These are phyloP conservation scores for Varanus salvator DNA, from an alignment of 2,113 vertebrate genomes.

Conservation along the genomic window DNA sequence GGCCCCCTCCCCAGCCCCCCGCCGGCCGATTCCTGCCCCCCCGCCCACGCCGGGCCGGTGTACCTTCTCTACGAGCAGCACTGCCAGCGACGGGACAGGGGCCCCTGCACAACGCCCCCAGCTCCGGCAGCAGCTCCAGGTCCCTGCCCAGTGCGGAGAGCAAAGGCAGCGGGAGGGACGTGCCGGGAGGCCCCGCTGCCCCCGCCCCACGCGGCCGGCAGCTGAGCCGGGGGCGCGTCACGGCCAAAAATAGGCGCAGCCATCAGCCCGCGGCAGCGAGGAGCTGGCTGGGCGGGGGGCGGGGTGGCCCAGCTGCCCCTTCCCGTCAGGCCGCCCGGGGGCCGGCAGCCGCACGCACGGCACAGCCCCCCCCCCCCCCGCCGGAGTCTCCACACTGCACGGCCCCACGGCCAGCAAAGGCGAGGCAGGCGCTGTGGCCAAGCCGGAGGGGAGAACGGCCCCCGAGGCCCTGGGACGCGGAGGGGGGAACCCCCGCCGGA, in stretches of 20 bases:
- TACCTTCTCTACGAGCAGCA: slow-evolving; percentile 47
- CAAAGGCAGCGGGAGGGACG: slow-evolving; percentile 10
- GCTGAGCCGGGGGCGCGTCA: slow-evolving; percentile 81
- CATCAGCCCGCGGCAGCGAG: slow-evolving; percentile 29
- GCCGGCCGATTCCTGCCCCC: neutral
- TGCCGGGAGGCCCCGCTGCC: slow-evolving; percentile 11
- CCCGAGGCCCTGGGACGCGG: too few relatives aligned
- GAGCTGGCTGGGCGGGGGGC: too few relatives aligned
- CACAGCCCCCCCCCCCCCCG: neutral
- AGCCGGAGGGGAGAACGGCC: too few relatives aligned
- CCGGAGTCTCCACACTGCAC: neutral
- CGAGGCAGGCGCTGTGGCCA: neutral
- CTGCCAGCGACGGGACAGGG: neutral
- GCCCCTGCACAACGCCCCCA: neutral
- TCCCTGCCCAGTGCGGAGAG: slow-evolving; percentile 42
- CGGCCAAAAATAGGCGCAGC: slow-evolving; percentile 88
- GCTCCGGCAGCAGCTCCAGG: neutral
- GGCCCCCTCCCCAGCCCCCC: accelerated
- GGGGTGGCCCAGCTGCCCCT: neutral
- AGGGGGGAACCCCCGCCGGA: too few relatives aligned
- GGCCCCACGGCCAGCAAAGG: neutral
- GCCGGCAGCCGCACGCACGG: neutral
- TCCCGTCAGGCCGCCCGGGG: neutral
- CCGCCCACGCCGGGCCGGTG: accelerated
- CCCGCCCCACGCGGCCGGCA: slow-evolving; percentile 70